Conservation (phyloP, 1,140 invertebrate species). For the Drosophila setifemur region DNA sequence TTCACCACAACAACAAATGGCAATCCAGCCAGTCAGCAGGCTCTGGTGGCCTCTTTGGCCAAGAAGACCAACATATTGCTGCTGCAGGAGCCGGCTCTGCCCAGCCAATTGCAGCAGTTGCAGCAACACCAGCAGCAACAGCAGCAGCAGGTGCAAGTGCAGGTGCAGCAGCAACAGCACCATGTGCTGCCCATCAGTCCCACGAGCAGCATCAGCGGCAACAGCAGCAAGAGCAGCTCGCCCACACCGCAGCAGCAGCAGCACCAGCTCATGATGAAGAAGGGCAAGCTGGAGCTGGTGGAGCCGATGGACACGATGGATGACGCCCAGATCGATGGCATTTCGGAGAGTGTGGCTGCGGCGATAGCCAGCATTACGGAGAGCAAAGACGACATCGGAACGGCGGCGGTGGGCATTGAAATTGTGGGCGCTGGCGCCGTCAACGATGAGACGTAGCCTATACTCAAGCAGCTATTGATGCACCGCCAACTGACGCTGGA, state of each 20-base stretch:
- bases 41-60: constrained; percentile 53
- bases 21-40: constrained; percentile 50
- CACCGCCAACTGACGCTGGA: constrained; percentile 68
- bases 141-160: constrained; percentile 37
- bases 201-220: constrained; percentile 64
- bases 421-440: constrained; percentile 62
- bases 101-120: constrained; percentile 36
- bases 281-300: constrained; percentile 41
- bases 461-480: constrained; percentile 82
- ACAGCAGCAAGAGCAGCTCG: constrained; percentile 70
- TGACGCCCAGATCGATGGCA: constrained; percentile 37
- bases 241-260: constrained; percentile 54
- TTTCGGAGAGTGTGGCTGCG: constrained; percentile 47
- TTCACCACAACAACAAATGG: constrained; percentile 63
- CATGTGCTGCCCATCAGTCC: constrained; percentile 75
- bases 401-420: constrained; percentile 60
- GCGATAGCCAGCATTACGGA: constrained; percentile 44
- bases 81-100: constrained; percentile 49
- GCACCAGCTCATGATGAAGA: constrained; percentile 31
- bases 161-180: constrained; percentile 52
- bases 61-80: constrained; percentile 59
- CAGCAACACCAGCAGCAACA: constrained; percentile 48
- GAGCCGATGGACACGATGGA: constrained; percentile 73
- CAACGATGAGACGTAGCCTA: constrained; percentile 82
- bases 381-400: constrained; percentile 45